Base-by-base conservation (phyloP, 2,888 invertebrate species). In the Muschampia plurimacula region DNA sequence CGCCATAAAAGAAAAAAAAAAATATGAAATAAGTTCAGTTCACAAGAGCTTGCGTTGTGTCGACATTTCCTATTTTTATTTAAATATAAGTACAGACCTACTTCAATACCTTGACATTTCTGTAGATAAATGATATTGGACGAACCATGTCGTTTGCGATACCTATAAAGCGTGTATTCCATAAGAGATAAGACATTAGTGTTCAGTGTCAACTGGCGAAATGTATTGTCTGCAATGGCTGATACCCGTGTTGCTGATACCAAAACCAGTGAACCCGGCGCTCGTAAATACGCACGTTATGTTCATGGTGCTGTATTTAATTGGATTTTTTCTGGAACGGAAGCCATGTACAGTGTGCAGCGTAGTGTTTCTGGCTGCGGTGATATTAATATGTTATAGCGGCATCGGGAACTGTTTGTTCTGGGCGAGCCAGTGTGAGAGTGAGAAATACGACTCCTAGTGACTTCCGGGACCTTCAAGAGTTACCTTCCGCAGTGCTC, bases 151-250 rank as follows among this genome's bases (percentile, higher is more conserved):
- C 86, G 84, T 87, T 85, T 87, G 81, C 82, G 80, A 81, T 79
- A 83, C 79, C 79, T 72, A 78, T 80, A 74, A 68, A 13, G 36
- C 28, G 44, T 41, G 49, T 68, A 52, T 67, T 46, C 64, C 22
- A 62, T 32, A 44, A 75, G 64, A 75, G 74, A 76, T 79, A 79
- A 67, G 64, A 39, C 39, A 70, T 74, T 75, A 49, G 70, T 72
- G 72, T 70, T 36, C 72, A 62, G 67, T 41, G 69, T 67, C 39
- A 72, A 71, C 64, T 74, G 74, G 79, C 89, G 87, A 86, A 79
- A 99, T 99, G 99, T 99, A 99, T 95, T 99, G 99, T 95, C 96
- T 99, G 84, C 99, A 99, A 96, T 99, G 98, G 97, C 95, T 99
- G 85, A 97, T 99, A 83, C 99, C 99, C 74, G 99, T 99, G 82